Conservation (phyloP, 1,140 invertebrate species). For the Teleopsis dalmanni region DNA sequence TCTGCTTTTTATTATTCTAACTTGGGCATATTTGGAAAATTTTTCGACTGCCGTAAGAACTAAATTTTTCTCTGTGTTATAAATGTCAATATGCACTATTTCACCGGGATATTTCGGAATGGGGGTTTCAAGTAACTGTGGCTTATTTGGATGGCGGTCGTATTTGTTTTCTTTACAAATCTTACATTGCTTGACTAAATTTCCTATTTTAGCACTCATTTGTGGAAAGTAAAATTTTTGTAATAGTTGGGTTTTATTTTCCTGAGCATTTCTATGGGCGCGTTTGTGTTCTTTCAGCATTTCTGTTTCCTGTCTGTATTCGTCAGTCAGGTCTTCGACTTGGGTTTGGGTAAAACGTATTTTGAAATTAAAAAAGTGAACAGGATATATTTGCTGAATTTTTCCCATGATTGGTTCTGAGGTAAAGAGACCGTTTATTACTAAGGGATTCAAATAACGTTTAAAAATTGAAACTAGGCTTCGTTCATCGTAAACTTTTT, state of each 20-base stretch:
- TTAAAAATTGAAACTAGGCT: conserved; percentile 1
- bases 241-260: not conserved
- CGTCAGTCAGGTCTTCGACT: conserved; percentile 12
- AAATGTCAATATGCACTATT: conserved; percentile 17
- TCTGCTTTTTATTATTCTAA: conserved; percentile 11
- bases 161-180: conserved; percentile 16
- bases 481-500: not conserved
- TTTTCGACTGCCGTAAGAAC: conserved; percentile 14
- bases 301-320: conserved; percentile 4
- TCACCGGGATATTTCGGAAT: conserved; percentile 14
- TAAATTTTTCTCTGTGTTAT: conserved; percentile 2
- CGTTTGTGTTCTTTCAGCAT: not conserved
- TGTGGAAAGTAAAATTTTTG: not conserved
- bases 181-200: conserved; percentile 10
- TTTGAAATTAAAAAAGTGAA: conserved; percentile 7
- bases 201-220: conserved; percentile 7
- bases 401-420: not conserved
- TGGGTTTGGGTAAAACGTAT: conserved; percentile 10
- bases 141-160: not conserved
- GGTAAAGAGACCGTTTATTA: conserved; percentile 5
- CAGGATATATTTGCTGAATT: conserved; percentile 7
- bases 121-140: conserved; percentile 9
- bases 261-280: not conserved
- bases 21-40: conserved; percentile 16
- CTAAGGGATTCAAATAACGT: conserved; percentile 8